Conservation (phyloP, 2,888 invertebrate genomes). For the Plebejus melissa region DNA sequence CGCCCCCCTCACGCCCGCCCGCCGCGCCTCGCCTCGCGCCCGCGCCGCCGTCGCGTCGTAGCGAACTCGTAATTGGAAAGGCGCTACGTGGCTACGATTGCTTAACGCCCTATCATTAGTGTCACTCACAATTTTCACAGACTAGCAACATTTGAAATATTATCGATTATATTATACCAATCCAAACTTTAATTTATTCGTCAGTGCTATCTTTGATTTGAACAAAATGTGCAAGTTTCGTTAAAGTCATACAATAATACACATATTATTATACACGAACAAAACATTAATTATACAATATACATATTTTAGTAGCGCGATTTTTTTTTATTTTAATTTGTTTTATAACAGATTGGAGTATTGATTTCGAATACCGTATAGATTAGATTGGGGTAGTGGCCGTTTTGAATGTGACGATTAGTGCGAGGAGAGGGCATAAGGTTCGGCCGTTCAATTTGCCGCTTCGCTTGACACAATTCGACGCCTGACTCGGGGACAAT, state of each 20-base stretch:
- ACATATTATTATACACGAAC: too few species aligned
- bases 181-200: conserved; percentile 22
- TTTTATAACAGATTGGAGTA: conserved; percentile 6
- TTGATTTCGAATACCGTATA: conserved; percentile 52
- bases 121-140: conserved; percentile 67
- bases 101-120: conserved; percentile 71
- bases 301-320: neutral
- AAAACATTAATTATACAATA: too few species aligned
- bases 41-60: conserved; percentile 40
- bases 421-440: conserved; percentile 71
- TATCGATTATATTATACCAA: conserved; percentile 27
- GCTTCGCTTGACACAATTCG: conserved; percentile 80
- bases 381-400: conserved; percentile 67
- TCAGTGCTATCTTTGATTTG: conserved; percentile 3
- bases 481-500: conserved; percentile 79
- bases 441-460: conserved; percentile 79
- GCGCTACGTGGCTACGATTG: conserved; percentile 54
- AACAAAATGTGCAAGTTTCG: neutral
- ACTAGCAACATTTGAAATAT: conserved; percentile 34
- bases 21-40: conserved; percentile 37
- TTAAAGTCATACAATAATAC: neutral
- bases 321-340: neutral
- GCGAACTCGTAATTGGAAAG: conserved; percentile 66
- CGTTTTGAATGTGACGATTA: conserved; percentile 75
- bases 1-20: conserved; percentile 31